phyloP scores from a whole-genome alignment of 2,888 invertebrate genomes.

The Catonia carolina region DNA sequence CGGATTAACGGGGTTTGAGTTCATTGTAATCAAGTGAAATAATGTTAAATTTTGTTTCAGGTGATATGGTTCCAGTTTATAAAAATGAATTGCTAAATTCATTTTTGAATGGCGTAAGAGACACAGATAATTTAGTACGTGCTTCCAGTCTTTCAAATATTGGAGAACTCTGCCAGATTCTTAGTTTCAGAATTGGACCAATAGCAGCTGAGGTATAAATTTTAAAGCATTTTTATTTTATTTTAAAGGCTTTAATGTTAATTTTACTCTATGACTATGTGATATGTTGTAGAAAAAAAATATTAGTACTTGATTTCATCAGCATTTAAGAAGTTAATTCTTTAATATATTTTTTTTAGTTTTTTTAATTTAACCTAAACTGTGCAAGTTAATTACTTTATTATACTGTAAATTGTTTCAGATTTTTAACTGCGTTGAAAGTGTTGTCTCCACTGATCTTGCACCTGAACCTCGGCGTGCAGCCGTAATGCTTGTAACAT shows the following conservation, averaged over 20 bases:
- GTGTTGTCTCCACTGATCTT: slow-evolving; percentile 62
- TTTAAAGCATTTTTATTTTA: slow-evolving; percentile 11
- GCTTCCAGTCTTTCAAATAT: slow-evolving; percentile 78
- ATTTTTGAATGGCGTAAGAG: slow-evolving; percentile 60
- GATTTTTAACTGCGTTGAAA: slow-evolving; percentile 64
- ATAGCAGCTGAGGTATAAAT: slow-evolving; percentile 63
- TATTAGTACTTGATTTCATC: too few relatives aligned
- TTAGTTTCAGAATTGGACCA: slow-evolving; percentile 65
- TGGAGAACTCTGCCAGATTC: slow-evolving; percentile 68
- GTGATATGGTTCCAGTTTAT: slow-evolving; percentile 63
- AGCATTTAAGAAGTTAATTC: too few relatives aligned
- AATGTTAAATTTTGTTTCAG: slow-evolving; percentile 46
- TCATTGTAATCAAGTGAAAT: too few relatives aligned
- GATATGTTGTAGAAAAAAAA: too few relatives aligned
- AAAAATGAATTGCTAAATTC: slow-evolving; percentile 63
- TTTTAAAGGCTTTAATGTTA: slow-evolving; percentile 13
- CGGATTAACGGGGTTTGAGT: too few relatives aligned
- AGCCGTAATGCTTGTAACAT: slow-evolving; percentile 67
- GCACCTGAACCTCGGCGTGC: slow-evolving; percentile 68
- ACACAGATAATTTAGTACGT: slow-evolving; percentile 64
- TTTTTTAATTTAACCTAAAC: too few relatives aligned
- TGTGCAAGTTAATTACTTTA: too few relatives aligned
- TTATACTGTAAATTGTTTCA: too few relatives aligned
- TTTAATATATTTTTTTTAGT: too few relatives aligned
- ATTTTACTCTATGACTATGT: background rate